A percentile compares a stretch with the other conserved stretches of the same genome.
phyloP scores from a whole-genome alignment of 2,113 vertebrate species.

The Epinephelus cyanopodus region DNA sequence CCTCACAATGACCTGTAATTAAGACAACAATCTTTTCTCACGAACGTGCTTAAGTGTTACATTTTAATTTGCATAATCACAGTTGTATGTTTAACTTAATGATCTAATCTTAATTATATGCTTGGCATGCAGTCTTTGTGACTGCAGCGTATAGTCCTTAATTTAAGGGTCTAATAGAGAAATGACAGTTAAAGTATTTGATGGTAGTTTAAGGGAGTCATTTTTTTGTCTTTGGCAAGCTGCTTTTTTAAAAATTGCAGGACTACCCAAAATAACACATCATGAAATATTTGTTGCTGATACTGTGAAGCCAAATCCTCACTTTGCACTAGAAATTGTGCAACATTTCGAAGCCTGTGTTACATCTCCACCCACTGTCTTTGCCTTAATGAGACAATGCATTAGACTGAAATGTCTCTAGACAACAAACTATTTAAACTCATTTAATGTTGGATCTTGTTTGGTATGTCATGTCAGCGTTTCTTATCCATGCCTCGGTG shows the following conservation, averaged over 20 bases:
- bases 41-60: slow-evolving; percentile 62
- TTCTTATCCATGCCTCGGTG: slow-evolving; percentile 18
- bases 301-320: slow-evolving; percentile 51
- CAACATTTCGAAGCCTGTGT: slow-evolving; percentile 58
- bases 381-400: slow-evolving; percentile 34
- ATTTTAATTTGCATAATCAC: slow-evolving; percentile 70
- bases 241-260: slow-evolving; percentile 52
- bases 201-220: slow-evolving; percentile 33
- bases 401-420: slow-evolving; percentile 65
- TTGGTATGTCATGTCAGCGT: slow-evolving; percentile 53
- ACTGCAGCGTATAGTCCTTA: slow-evolving; percentile 55
- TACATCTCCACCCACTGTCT: slow-evolving; percentile 68
- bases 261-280: slow-evolving; percentile 65
- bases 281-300: slow-evolving; percentile 66
- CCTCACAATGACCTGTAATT: slow-evolving; percentile 47
- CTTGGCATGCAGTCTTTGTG: slow-evolving; percentile 56
- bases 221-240: slow-evolving; percentile 42
- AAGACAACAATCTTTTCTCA: slow-evolving; percentile 60
- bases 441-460: slow-evolving; percentile 39
- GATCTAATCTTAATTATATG: slow-evolving; percentile 70
- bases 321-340: slow-evolving; percentile 56
- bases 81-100: slow-evolving; percentile 68
- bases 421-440: slow-evolving; percentile 63
- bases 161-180: slow-evolving; percentile 55
- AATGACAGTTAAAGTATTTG: slow-evolving; percentile 54